Evolutionary conservation across 2,113 vertebrate genomes (phyloP).

Genomic region (Siniperca knerii): DNA sequence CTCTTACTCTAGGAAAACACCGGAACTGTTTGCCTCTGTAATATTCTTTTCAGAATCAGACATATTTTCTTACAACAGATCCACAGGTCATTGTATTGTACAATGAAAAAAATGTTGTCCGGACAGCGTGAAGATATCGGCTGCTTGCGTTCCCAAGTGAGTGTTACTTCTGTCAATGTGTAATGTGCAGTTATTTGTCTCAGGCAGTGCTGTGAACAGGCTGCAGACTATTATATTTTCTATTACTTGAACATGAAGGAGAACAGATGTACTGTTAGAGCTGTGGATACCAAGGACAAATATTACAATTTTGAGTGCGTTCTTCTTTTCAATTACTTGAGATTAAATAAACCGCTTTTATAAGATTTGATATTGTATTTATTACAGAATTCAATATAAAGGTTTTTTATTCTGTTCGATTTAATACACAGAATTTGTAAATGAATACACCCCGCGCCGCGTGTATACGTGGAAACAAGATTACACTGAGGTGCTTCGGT

Average conservation of each 20-base stretch:
- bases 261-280: slow-evolving; percentile 39
- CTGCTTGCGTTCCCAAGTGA: slow-evolving; percentile 67
- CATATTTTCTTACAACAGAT: slow-evolving; percentile 74
- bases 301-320: slow-evolving; percentile 57
- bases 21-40: slow-evolving; percentile 22
- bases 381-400: slow-evolving; percentile 32
- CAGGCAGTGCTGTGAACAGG: slow-evolving; percentile 53
- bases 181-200: slow-evolving; percentile 67
- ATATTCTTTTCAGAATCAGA: slow-evolving; percentile 46
- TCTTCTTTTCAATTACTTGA: slow-evolving; percentile 70
- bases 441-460: slow-evolving; percentile 3
- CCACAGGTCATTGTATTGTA: slow-evolving; percentile 50
- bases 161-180: slow-evolving; percentile 66
- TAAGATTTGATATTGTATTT: slow-evolving; percentile 59
- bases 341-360: slow-evolving; percentile 75
- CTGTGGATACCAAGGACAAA: slow-evolving; percentile 12
- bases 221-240: slow-evolving; percentile 67
- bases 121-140: slow-evolving; percentile 21
- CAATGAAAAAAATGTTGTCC: background rate
- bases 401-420: slow-evolving; percentile 1
- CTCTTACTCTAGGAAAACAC: background rate
- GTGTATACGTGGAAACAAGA: slow-evolving; percentile 1
- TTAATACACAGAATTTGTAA: slow-evolving; percentile 13
- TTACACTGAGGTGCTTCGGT: background rate
- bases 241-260: slow-evolving; percentile 68